Conservation (phyloP, 2,113 vertebrate species). For the Salvelinus sp. region DNA sequence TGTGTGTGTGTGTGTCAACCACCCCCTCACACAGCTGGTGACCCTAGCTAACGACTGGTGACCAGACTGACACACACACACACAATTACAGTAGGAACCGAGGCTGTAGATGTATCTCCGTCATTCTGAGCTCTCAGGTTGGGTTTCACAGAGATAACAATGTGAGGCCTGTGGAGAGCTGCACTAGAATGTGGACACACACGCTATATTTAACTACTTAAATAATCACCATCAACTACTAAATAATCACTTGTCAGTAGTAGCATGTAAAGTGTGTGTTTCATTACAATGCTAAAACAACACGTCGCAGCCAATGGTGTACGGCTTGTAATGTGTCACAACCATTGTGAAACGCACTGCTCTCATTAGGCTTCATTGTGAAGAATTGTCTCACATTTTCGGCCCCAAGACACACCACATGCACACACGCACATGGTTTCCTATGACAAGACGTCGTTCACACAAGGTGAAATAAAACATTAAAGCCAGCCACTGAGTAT, state of each 20-base stretch:
- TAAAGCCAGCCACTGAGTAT: constrained; percentile 38
- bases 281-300: constrained; percentile 16
- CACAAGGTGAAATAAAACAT: constrained; percentile 61
- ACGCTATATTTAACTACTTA: constrained; percentile 13
- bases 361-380: constrained; percentile 18
- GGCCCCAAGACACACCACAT: constrained; percentile 7
- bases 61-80: constrained; percentile 57
- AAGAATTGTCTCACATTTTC: constrained; percentile 1
- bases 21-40: constrained; percentile 42
- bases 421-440: constrained; percentile 11
- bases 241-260: constrained; percentile 6
- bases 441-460: constrained; percentile 22
- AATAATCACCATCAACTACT: constrained; percentile 24
- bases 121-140: no score
- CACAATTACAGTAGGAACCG: no score
- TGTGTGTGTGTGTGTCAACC: constrained; percentile 20
- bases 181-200: background rate
- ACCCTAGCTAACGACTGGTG: constrained; percentile 63
- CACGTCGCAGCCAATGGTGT: constrained; percentile 38
- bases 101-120: no score
- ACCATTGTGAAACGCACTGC: constrained; percentile 7
- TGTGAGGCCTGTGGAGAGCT: no score
- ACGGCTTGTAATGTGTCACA: constrained; percentile 6
- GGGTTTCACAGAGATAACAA: constrained; percentile 4
- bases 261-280: background rate